A percentile compares a stretch with the other conserved stretches of the same genome.
Evolutionary conservation across 2,888 invertebrate species (phyloP).

Genomic region (Hecatera dysodea): DNA sequence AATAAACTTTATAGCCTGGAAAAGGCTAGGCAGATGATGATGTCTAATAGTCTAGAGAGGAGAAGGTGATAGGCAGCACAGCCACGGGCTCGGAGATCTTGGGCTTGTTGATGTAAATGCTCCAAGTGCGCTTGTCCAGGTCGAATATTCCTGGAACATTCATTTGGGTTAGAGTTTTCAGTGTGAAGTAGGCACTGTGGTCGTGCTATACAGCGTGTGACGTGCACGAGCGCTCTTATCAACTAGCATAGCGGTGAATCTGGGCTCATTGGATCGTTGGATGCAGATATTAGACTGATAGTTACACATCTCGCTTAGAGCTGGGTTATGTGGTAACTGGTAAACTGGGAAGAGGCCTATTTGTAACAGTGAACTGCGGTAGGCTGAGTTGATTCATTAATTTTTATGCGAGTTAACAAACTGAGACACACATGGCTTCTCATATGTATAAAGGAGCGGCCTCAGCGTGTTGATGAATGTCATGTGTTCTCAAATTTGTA

Average conservation of each 20-base stretch:
- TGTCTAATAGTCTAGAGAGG: slow-evolving; percentile 68
- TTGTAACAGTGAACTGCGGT: neutral
- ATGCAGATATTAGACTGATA: no score
- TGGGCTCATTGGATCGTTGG: no score
- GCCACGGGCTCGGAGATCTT: slow-evolving; percentile 93
- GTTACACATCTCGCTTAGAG: no score
- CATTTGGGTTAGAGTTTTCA: neutral
- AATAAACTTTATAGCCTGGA: neutral
- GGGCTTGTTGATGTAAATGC: slow-evolving; percentile 95
- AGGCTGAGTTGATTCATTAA: neutral
- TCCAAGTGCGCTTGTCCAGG: slow-evolving; percentile 93
- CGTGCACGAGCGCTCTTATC: no score
- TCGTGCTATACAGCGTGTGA: no score
- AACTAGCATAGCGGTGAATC: no score
- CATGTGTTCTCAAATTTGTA: no score
- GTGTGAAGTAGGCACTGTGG: no score
- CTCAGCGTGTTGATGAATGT: no score
- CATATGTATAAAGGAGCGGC: neutral
- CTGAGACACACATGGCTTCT: neutral
- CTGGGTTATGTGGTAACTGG: no score
- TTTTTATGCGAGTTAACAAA: slow-evolving; percentile 55
- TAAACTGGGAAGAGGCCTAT: neutral
- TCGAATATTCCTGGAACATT: slow-evolving; percentile 94
- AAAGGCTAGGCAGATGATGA: no score
- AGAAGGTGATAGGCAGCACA: slow-evolving; percentile 91